Conservation (phyloP, 2,113 vertebrate genomes). For the Dasyprocta punctata region DNA sequence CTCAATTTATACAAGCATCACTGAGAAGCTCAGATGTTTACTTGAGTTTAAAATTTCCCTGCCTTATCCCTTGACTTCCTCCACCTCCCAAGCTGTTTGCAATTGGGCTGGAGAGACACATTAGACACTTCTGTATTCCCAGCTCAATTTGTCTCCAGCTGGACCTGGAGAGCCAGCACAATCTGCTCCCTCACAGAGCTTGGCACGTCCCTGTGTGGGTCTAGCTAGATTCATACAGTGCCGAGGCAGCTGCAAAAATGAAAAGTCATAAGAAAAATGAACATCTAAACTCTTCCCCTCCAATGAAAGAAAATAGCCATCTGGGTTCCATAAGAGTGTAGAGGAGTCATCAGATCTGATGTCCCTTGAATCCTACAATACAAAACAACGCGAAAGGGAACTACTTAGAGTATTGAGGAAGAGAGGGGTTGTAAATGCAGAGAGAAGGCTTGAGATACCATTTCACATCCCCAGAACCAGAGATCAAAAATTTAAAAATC, state of each 20-base stretch:
- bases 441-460: not conserved
- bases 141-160: conserved; percentile 32
- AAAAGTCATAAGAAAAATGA: conserved; percentile 48
- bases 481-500: not conserved
- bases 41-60: conserved; percentile 11
- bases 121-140: not conserved
- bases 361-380: not conserved
- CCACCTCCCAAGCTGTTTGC: conserved; percentile 28
- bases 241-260: conserved; percentile 58
- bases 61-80: not conserved
- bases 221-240: not conserved
- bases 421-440: not conserved
- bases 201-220: not conserved
- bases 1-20: not conserved
- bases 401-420: not conserved
- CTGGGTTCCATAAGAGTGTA: not conserved
- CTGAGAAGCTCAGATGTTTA: conserved; percentile 33
- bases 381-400: not conserved
- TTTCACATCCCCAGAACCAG: not conserved
- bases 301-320: conserved; percentile 45
- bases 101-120: not conserved
- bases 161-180: not conserved
- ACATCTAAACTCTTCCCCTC: not conserved
- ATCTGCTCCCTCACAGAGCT: not conserved
- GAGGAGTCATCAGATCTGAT: not conserved